Base-by-base conservation (phyloP, 2,113 vertebrate species). In the Enhydra lutris region DNA sequence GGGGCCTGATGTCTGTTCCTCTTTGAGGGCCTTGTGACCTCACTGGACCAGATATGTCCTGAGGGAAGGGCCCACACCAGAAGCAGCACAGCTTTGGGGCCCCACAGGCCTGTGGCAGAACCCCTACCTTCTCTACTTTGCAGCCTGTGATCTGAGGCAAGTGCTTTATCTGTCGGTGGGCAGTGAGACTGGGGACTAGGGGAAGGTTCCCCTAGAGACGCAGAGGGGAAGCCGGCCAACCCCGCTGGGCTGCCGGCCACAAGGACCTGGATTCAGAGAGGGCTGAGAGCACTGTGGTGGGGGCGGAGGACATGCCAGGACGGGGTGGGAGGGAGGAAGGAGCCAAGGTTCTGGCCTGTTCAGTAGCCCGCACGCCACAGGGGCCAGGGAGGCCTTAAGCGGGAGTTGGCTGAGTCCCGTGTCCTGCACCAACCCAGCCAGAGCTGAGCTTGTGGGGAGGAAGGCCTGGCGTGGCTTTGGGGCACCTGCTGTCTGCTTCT, bases 401-500 rank as follows among this genome's bases (percentile, higher is more conserved):
- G 67, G 45, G 24, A 26, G 39, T 7, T 1, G 15, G 26, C 29
- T 0, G 1, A 91, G 63, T 17, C 24, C 0, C 5, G 20, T 6
- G 23, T 24, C 57, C 63, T 29, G 79, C 42, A 34, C 31, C 0
- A 1, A 50, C 47, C 15, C 65, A 7, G 73, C 21, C 1, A 7
- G 45, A 65, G 89, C 17, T 1, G 7, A 47, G 80, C 63, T 9
- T 47, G 15, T 47, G 15, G 4, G 24, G 29, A n/a, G 73, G 47
- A 57, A 52, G 81, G 4, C 3, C 18, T 0, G n/a, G n/a, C 3
- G 21, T 4, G 0, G 71, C 39, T 29, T 0, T 1, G 26, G 50
- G 94, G 65, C 0, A 1, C 24, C 18, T 21, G 26, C 47, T 5
- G 0, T 23, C 67, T 17, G 21, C n/a, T 34, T 18, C 31, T 14